Conservation (phyloP, 2,888 invertebrate genomes). For the Heliconius ismenius region DNA sequence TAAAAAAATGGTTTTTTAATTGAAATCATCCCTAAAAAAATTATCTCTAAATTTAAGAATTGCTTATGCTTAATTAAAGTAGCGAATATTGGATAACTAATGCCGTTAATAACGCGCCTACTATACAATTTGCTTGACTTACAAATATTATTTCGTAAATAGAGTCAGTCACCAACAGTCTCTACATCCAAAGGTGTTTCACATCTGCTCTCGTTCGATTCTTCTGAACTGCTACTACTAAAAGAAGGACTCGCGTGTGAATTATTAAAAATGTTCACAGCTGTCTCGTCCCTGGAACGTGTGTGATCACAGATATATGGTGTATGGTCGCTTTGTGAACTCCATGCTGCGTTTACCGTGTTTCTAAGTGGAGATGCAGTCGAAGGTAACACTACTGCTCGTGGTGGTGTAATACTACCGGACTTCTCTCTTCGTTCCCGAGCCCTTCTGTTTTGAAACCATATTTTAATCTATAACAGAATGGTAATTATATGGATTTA, state of each 20-base stretch:
- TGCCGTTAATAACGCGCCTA: neutral
- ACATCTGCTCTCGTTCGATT: constrained; percentile 49
- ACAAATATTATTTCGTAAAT: neutral
- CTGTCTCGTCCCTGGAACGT: neutral
- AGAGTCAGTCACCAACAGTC: constrained; percentile 43
- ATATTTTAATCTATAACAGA: constrained; percentile 82
- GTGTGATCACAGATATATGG: neutral
- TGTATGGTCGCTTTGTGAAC: constrained; percentile 7
- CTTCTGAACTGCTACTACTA: constrained; percentile 44
- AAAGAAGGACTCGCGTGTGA: constrained; percentile 19
- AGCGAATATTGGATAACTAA: too few relatives aligned
- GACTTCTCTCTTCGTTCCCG: constrained; percentile 86
- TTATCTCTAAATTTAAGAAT: too few relatives aligned
- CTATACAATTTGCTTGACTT: neutral
- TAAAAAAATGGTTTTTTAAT: too few relatives aligned
- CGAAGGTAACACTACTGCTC: constrained; percentile 63
- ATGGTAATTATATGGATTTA: neutral
- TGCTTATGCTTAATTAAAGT: too few relatives aligned
- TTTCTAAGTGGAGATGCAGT: constrained; percentile 48
- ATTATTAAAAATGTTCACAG: constrained; percentile 12
- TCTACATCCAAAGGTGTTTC: constrained; percentile 68
- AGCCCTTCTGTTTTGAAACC: constrained; percentile 92
- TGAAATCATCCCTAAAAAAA: too few relatives aligned
- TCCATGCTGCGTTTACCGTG: constrained; percentile 34
- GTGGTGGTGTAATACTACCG: constrained; percentile 61